Conservation (phyloP, 2,113 vertebrate species). For the Phrynosoma blainvillii region DNA sequence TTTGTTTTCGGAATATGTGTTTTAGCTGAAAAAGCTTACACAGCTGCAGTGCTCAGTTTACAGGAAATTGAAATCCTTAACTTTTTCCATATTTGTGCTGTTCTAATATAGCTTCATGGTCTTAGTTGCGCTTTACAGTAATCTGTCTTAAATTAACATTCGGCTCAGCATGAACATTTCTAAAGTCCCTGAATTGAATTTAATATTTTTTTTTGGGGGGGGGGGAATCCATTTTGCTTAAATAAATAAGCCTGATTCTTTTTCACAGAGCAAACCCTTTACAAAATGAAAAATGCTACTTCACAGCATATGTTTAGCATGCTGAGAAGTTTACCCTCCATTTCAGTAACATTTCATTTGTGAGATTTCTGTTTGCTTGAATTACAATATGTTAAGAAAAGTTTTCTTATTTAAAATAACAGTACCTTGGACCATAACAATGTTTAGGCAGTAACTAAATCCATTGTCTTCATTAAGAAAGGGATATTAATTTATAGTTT, state of each 20-base stretch:
- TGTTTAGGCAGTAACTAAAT: background rate
- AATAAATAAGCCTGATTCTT: too few species aligned
- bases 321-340: background rate
- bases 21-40: constrained; percentile 57
- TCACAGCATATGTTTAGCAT: background rate
- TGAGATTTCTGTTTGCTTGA: background rate
- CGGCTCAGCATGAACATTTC: rapidly evolving
- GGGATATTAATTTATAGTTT: too few species aligned
- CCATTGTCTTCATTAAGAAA: too few species aligned
- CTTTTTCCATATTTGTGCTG: constrained; percentile 48
- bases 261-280: background rate
- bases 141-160: background rate
- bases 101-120: constrained; percentile 30
- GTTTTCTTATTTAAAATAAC: background rate
- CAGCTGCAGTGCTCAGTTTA: constrained; percentile 61
- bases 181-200: constrained; percentile 10
- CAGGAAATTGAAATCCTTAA: constrained; percentile 42
- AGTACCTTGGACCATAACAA: background rate
- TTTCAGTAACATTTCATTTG: background rate
- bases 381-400: background rate
- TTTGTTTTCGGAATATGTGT: constrained; percentile 55
- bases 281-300: background rate
- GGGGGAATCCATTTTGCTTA: too few species aligned
- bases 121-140: constrained; percentile 20
- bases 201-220: constrained; percentile 25